phyloP scores from a whole-genome alignment of 2,797 vertebrate genomes.

The Pseudochromis fuscus region DNA sequence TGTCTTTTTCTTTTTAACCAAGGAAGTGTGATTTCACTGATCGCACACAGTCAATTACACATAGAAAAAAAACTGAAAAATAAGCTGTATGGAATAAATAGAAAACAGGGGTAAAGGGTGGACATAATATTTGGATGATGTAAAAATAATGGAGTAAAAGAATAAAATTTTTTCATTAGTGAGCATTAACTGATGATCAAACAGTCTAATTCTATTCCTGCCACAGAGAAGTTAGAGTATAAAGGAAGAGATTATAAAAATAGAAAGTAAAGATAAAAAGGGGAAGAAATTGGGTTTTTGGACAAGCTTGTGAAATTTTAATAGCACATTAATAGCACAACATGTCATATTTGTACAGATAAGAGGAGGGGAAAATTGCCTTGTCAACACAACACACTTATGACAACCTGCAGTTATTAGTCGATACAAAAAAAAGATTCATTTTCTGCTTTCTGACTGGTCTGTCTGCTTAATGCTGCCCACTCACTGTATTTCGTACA shows the following conservation, averaged over 20 bases:
- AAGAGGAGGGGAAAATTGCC: slow-evolving; percentile 15
- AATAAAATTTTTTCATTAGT: slow-evolving; percentile 5
- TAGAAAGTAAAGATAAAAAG: slow-evolving; percentile 14
- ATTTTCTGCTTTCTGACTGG: slow-evolving; percentile 16
- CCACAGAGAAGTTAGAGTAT: neutral
- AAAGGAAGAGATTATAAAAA: neutral
- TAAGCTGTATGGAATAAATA: no score
- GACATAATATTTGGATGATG: neutral
- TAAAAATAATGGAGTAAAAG: neutral
- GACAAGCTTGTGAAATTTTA: slow-evolving; percentile 39
- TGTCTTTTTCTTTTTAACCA: no score
- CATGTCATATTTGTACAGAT: slow-evolving; percentile 23
- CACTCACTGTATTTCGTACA: neutral
- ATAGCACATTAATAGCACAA: slow-evolving; percentile 48
- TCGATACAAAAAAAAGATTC: slow-evolving; percentile 6
- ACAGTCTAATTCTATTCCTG: slow-evolving; percentile 7
- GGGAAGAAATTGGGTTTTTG: slow-evolving; percentile 6
- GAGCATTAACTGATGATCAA: slow-evolving; percentile 23
- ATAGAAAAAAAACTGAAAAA: no score
- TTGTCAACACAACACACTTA: slow-evolving; percentile 12
- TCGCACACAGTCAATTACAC: no score
- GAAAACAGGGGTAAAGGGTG: no score
- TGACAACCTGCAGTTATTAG: slow-evolving; percentile 31
- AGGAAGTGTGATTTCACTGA: no score
- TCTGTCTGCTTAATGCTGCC: neutral